Percentiles rank a stretch among this genome's conserved stretches.
Conservation (phyloP, 2,797 vertebrate species). For the Bovichtus diacanthus region DNA sequence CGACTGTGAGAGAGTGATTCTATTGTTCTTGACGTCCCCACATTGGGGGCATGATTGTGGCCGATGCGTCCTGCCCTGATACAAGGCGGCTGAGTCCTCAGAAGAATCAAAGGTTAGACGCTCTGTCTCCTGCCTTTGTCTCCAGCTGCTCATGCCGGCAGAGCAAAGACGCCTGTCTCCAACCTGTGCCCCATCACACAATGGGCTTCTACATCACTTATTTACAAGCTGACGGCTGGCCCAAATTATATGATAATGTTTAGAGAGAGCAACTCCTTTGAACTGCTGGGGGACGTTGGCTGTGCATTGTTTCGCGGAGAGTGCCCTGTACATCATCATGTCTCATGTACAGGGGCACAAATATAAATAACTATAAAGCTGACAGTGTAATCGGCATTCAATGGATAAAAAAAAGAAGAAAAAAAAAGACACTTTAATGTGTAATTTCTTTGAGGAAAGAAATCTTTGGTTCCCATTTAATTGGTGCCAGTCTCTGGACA, state of each 20-base stretch:
- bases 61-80: slow-evolving; percentile 77
- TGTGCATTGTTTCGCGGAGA: slow-evolving; percentile 52
- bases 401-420: too few species aligned
- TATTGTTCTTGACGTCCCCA: slow-evolving; percentile 80
- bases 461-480: neutral
- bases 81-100: slow-evolving; percentile 79
- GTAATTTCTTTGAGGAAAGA: neutral
- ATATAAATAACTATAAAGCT: slow-evolving; percentile 7
- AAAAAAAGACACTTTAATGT: neutral
- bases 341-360: slow-evolving; percentile 4
- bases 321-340: slow-evolving; percentile 38
- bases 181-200: slow-evolving; percentile 85
- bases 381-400: neutral
- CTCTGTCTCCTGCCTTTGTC: slow-evolving; percentile 87
- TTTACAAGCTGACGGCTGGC: slow-evolving; percentile 86
- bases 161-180: slow-evolving; percentile 86
- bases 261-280: slow-evolving; percentile 77
- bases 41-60: slow-evolving; percentile 80
- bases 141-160: slow-evolving; percentile 78
- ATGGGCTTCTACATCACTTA: slow-evolving; percentile 86
- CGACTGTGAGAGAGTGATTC: slow-evolving; percentile 75
- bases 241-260: slow-evolving; percentile 84
- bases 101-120: slow-evolving; percentile 89
- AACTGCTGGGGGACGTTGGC: slow-evolving; percentile 64
- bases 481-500: neutral